Evolutionary conservation across 2,113 vertebrate genomes (phyloP).

Genomic region (Nanger granti): DNA sequence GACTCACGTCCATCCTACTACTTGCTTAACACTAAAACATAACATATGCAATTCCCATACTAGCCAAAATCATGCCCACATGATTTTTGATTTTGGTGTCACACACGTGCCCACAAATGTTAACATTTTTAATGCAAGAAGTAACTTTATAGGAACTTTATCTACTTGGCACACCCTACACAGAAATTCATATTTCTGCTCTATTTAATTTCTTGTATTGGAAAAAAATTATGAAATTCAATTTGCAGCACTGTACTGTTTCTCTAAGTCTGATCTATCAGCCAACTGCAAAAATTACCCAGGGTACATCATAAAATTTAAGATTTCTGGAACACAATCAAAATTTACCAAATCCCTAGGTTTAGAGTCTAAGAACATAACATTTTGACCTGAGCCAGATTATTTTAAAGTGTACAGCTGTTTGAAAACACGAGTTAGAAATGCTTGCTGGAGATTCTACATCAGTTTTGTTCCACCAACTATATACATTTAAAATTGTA

Average conservation of each 20-base stretch:
- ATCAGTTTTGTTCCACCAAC: neutral
- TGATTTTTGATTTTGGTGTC: neutral
- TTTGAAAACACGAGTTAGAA: neutral
- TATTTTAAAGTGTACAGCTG: neutral
- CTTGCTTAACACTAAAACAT: neutral
- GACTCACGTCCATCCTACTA: neutral
- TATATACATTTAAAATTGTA: neutral
- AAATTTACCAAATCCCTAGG: neutral
- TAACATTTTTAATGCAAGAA: neutral
- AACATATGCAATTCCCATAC: neutral
- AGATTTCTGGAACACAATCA: neutral
- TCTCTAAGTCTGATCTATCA: neutral
- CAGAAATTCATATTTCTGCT: neutral
- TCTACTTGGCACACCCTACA: neutral
- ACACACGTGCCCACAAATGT: neutral
- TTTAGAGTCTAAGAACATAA: neutral
- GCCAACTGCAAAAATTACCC: neutral
- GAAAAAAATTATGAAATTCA: constrained; percentile 13
- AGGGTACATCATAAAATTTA: neutral
- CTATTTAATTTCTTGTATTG: neutral
- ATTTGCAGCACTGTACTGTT: neutral
- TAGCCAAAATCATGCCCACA: neutral
- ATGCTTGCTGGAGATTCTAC: neutral
- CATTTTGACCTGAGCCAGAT: neutral
- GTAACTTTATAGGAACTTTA: neutral